Base-by-base conservation (phyloP, 1,140 invertebrate species). In the Dendrolimus kikuchii region DNA sequence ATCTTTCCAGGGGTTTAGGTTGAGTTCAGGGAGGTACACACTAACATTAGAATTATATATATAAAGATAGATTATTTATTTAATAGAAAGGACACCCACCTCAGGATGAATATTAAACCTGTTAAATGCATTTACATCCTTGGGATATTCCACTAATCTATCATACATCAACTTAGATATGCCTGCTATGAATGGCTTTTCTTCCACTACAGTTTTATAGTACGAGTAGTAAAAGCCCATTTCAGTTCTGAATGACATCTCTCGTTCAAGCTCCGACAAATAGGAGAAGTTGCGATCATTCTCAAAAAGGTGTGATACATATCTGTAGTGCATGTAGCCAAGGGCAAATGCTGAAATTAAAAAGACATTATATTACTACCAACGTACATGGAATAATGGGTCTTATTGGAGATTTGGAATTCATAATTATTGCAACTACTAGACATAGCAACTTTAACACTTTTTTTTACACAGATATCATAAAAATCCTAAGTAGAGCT, bases 141-240 rank as follows among this genome's bases (percentile, higher is more conserved):
- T 89, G 0, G 95, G 94, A 80, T 92, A 94, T 72, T 96, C 94
- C 0, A 95, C 95, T 23, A 93, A 79, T 72, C 93, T 92, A 74
- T 96, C 94, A 57, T 91, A 88, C 71, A 91, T 91, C 6, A 96
- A 87, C 52, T 88, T 83, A 7, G 89, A 55, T 7, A 95, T 70
- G 0, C 93, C 94, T 5, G 90, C 86, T 2, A 87, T 56, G 60
- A 93, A 92, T 5, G 89, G 89, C 7, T 89, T 89, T 5, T 94
- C 90, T 62, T 93, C 89, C 1, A 93, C 91, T 10, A 97, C 87
- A 0, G 90, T 92, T 78, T 97, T 96, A 77, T 92, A 97, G 71
- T 95, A 96, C 0, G 93, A 95, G 76, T 95, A 96, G 77, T 96
- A 96, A 68, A 96, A 90, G 4, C 94, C 95, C 92, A 94, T 94